Evolutionary conservation across 2,888 invertebrate genomes (phyloP).

Genomic region (Epinotia ramella): DNA sequence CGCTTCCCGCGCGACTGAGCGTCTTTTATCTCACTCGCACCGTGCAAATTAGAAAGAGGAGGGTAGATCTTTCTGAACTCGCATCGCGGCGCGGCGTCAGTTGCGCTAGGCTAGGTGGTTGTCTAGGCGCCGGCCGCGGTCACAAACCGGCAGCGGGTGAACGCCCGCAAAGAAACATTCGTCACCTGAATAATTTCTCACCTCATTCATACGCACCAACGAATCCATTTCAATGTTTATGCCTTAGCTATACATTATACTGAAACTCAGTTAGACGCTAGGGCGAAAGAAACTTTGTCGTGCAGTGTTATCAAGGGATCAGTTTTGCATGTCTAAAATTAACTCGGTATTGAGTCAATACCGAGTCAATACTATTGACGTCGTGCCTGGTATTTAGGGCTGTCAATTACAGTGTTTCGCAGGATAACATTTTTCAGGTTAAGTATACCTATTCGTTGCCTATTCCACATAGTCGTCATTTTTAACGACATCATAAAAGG

Average conservation of each 20-base stretch:
- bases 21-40: too few relatives aligned
- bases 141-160: conserved; percentile 74
- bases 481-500: too few relatives aligned
- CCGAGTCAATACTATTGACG: too few relatives aligned
- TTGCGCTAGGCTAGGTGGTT: too few relatives aligned
- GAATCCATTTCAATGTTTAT: conserved; percentile 79
- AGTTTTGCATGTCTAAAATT: conserved; percentile 45
- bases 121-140: conserved; percentile 61
- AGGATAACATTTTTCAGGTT: too few relatives aligned
- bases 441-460: too few relatives aligned
- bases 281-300: conserved; percentile 27
- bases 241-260: conserved; percentile 58
- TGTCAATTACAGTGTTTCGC: neutral
- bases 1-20: too few relatives aligned
- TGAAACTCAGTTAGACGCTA: conserved; percentile 25
- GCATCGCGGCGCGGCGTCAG: too few relatives aligned
- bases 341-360: conserved; percentile 28
- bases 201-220: conserved; percentile 75
- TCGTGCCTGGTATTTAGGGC: conserved; percentile 22
- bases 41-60: too few relatives aligned
- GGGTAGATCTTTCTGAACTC: too few relatives aligned
- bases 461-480: too few relatives aligned
- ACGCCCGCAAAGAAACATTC: conserved; percentile 63
- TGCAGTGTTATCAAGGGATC: conserved; percentile 40
- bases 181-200: conserved; percentile 78